Evolutionary conservation across 2,888 invertebrate genomes (phyloP), one percentile per base, ranked within the genome.

Genomic region (Diploptera punctata): DNA sequence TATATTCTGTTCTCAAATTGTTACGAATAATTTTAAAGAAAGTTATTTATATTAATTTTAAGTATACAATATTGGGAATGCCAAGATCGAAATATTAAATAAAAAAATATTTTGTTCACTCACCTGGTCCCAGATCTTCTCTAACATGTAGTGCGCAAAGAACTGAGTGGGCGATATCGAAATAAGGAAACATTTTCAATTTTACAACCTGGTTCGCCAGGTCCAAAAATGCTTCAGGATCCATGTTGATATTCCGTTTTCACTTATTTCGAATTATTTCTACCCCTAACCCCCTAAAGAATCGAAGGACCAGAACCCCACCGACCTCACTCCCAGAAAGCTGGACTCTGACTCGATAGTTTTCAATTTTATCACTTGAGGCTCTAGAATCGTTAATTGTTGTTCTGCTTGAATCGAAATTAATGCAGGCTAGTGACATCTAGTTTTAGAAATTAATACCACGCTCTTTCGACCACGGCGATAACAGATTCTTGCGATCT

Each of bases 151-250:
- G 87, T 81, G 98, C 97, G 86, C 96, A 97, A 79, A 98, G 87
- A 80, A 96, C 89, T 84, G 95, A 97, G 86, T 99, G 98, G 78
- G 98, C 98, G 80, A 98, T 93, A 84, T 99, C 99, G 85, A 99
- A 99, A 87, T 98, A 99, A 70, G 99, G 99, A 83, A 94, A 99
- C 98, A 99, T 99, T 89, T 99, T 98, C 79, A 99, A 87, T 85
- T 98, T 97, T 79, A 97, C 96, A 87, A 99, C 96, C 89, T 97
- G 95, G 86, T 98, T 98, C 87, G 99, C 98, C 89, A 98, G 90
- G 85, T 98, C 97, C 82, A 99, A 88, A 86, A 98, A 97, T 76
- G 96, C 93, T 87, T 97, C 97, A 83, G 96, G 95, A 91, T 97
- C 96, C 95, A 97, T 96, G 84, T 80, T 82, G 69, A 33, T 62